Evolutionary conservation across 2,113 vertebrate species (phyloP).

Genomic region (Chaetops frenatus): DNA sequence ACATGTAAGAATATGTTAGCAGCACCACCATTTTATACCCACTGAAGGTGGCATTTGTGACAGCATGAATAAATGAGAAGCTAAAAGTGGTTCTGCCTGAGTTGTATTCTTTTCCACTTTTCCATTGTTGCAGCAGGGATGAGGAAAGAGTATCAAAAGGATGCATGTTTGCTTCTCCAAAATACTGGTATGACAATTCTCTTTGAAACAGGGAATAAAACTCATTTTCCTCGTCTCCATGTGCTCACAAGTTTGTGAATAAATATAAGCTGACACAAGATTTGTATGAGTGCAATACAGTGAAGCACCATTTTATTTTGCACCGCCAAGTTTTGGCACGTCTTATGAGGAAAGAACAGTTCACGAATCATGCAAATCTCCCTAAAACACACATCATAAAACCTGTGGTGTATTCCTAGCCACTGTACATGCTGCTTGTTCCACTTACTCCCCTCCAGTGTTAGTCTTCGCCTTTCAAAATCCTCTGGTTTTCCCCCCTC

Average conservation of each 20-base stretch:
- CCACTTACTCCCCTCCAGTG: background rate
- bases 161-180: background rate
- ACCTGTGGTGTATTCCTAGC: background rate
- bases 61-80: background rate
- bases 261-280: background rate
- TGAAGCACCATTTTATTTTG: background rate
- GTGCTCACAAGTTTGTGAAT: background rate
- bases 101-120: background rate
- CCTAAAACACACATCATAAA: background rate
- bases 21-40: background rate
- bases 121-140: background rate
- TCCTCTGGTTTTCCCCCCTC: background rate
- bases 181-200: background rate
- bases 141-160: background rate
- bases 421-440: background rate
- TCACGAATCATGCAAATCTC: background rate
- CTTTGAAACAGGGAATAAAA: background rate
- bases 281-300: background rate
- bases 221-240: background rate
- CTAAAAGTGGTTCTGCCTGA: background rate
- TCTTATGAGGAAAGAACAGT: background rate
- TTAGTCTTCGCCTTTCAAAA: background rate
- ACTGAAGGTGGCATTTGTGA: background rate
- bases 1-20: background rate
- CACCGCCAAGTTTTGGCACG: background rate